Base-by-base conservation (phyloP, 2,797 vertebrate genomes). In the Neostethus bicornis region DNA sequence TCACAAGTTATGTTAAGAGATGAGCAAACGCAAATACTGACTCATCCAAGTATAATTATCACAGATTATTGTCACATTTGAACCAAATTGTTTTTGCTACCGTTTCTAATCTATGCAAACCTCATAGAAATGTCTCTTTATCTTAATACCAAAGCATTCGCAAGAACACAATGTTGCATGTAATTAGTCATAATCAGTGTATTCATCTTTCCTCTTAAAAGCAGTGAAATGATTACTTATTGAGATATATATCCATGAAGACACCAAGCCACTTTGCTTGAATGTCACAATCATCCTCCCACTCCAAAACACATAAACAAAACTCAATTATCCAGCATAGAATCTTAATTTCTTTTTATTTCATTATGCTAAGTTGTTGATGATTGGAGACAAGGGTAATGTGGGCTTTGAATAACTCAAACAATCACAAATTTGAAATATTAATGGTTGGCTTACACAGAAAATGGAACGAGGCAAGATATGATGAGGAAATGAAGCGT, bases 141-240 rank as follows among this genome's bases (percentile, higher is more conserved):
- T 56, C 72, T 79, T 76, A 64, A 61, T 48, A 57, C 79, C 58
- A 59, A 54, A 76, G 62, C 77, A 75, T 83, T 81, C 37, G 66
- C 69, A 78, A 73, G 61, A 75, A 70, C 53, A 80, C 71, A 54
- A 59, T 29, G 57, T 51, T 84, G 75, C 59, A 66, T 80, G 74
- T 77, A 81, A 80, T 91, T 83, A 88, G 59, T 75, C 59, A 66
- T 82, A 79, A 79, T 86, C 83, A 71, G 57, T 81, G 77, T 88
- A 87, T 88, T 89, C 73, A 85, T 48, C 13, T 34, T 47, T 19
- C 47, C 57, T 51, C 60, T 56, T 45, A 60, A 51, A 50, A 84
- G 70, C 66, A 75, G 66, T 46, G 53, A 42, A 73, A 81, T 63
- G 65, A 73, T 79, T 67, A 75, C 68, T 80, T 61, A 55, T 60